Evolutionary conservation across 1,140 invertebrate genomes (phyloP).

Genomic region (Elymnias hypermnestra): DNA sequence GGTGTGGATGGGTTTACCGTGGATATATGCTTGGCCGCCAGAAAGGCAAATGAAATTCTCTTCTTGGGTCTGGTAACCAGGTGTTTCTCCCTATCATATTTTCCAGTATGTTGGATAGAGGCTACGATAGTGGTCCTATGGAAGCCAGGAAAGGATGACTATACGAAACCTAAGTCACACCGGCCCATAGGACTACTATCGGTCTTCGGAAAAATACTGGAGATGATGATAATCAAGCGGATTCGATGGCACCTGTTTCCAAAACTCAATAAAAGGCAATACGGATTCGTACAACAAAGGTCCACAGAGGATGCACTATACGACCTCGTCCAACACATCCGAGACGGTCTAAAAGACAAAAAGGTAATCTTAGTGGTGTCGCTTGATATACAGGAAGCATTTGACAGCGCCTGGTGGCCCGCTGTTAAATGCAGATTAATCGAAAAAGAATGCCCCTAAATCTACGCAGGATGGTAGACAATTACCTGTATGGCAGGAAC

Average conservation of each 20-base stretch:
- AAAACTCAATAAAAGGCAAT: too few species aligned
- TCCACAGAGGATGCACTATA: too few species aligned
- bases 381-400: too few species aligned
- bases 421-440: background rate
- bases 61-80: too few species aligned
- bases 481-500: conserved; percentile 11
- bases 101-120: conserved; percentile 11
- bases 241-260: background rate
- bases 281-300: too few species aligned
- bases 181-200: conserved; percentile 13
- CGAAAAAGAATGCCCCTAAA: conserved; percentile 18
- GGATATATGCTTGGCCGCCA: conserved; percentile 13
- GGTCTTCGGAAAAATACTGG: conserved; percentile 3
- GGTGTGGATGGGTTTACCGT: conserved; percentile 24
- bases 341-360: too few species aligned
- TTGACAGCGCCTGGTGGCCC: too few species aligned
- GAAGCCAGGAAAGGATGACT: conserved; percentile 9
- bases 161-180: conserved; percentile 9
- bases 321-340: too few species aligned
- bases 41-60: background rate
- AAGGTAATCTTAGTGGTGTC: too few species aligned
- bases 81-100: too few species aligned
- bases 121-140: conserved; percentile 7
- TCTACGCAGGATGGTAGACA: conserved; percentile 3
- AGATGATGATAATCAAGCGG: background rate